Evolutionary conservation across 2,113 vertebrate genomes (phyloP).

Genomic region (Callospermophilus lateralis): DNA sequence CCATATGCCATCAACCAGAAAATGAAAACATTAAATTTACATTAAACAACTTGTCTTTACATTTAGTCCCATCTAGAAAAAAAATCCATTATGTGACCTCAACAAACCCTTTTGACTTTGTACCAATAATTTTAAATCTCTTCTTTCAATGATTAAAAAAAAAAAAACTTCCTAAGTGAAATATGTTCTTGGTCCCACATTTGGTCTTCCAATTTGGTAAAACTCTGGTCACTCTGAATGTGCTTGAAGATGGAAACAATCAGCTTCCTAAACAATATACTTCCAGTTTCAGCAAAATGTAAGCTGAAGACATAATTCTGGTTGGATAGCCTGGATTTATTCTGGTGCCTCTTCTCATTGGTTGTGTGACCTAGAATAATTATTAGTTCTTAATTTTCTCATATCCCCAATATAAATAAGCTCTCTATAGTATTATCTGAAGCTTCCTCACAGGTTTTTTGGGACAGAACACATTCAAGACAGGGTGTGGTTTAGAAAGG

Average conservation of each 20-base stretch:
- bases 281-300: not conserved
- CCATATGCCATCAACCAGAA: not conserved
- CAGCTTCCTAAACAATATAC: not conserved
- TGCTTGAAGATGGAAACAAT: not conserved
- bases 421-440: not conserved
- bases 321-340: not conserved
- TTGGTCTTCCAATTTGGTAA: not conserved
- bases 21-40: not conserved
- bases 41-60: not conserved
- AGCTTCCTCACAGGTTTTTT: not conserved
- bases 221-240: not conserved
- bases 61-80: not conserved
- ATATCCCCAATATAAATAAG: not conserved
- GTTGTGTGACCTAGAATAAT: not conserved
- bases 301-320: not conserved
- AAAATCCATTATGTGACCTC: not conserved
- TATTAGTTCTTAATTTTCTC: not conserved
- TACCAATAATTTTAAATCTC: conserved; percentile 1
- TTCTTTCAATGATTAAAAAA: not conserved
- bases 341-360: not conserved
- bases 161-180: not conserved
- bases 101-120: not conserved
- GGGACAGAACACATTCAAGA: not conserved
- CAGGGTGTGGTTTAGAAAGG: not conserved
- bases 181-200: not conserved